Percentiles rank a stretch among this genome's conserved stretches.
Conservation (phyloP, 2,113 vertebrate genomes). For the Bubalus kerabau region DNA sequence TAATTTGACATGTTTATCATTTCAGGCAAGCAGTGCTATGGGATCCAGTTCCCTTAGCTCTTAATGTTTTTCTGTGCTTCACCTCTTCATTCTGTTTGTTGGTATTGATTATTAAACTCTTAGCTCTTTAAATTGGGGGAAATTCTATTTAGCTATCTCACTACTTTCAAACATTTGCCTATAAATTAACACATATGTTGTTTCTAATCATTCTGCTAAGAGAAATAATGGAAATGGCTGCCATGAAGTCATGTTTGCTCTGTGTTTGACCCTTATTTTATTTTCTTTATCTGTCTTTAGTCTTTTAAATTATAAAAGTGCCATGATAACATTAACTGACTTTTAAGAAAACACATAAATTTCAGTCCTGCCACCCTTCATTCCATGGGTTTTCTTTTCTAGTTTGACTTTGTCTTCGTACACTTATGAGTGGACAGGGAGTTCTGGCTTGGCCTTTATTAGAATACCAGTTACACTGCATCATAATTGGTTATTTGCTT, state of each 20-base stretch:
- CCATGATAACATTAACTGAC: neutral
- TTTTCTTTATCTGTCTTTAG: neutral
- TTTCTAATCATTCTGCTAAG: neutral
- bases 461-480: neutral
- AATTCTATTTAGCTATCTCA: neutral
- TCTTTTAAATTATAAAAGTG: neutral
- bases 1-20: slow-evolving; percentile 65
- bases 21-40: slow-evolving; percentile 59
- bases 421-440: neutral
- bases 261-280: neutral
- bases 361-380: neutral
- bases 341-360: neutral
- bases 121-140: neutral
- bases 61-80: slow-evolving; percentile 26
- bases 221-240: neutral
- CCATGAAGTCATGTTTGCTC: neutral
- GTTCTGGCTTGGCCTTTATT: neutral
- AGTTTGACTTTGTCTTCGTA: neutral
- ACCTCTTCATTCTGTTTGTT: slow-evolving; percentile 49
- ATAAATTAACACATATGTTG: neutral
- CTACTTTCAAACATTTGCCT: neutral
- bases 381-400: neutral
- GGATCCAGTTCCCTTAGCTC: slow-evolving; percentile 59
- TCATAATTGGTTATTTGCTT: neutral
- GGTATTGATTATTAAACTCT: slow-evolving; percentile 40